These are phyloP conservation scores for Drosophila sp. DNA, from an alignment of 1,140 invertebrate species.

Conservation along the genomic window DNA sequence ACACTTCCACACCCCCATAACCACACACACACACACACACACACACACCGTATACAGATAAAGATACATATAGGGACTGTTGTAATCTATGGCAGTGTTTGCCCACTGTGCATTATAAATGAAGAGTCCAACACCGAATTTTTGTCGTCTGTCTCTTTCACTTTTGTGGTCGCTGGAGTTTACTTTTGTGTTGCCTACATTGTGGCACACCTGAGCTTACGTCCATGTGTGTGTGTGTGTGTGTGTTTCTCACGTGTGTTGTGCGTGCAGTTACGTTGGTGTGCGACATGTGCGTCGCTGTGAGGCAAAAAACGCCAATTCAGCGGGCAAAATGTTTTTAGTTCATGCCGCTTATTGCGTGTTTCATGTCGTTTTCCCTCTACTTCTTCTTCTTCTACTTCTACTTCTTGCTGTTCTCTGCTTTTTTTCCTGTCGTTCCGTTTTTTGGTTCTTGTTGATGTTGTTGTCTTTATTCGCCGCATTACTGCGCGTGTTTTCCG, in stretches of 20 bases:
- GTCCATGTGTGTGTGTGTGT: neutral
- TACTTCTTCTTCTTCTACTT: too few relatives aligned
- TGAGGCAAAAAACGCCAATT: constrained; percentile 64
- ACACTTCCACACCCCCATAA: neutral
- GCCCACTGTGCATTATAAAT: constrained; percentile 62
- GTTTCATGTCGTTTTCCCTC: constrained; percentile 59
- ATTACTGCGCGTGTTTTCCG: constrained; percentile 61
- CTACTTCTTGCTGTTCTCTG: too few relatives aligned
- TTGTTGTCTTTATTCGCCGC: constrained; percentile 41
- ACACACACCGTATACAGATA: constrained; percentile 11
- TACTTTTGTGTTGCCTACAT: constrained; percentile 45
- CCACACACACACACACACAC: constrained; percentile 2
- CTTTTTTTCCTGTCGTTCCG: constrained; percentile 14
- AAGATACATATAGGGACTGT: neutral
- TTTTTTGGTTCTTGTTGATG: constrained; percentile 15
- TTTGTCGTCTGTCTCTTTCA: constrained; percentile 65
- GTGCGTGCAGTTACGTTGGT: constrained; percentile 4
- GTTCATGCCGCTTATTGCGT: constrained; percentile 68
- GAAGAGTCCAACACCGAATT: constrained; percentile 41
- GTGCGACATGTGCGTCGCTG: neutral
- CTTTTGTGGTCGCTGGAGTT: constrained; percentile 12
- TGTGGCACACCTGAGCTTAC: constrained; percentile 26
- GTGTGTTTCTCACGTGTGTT: constrained; percentile 2
- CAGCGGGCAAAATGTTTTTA: constrained; percentile 67
- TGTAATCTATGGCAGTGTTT: constrained; percentile 41